A percentile compares a stretch with the other conserved stretches of the same genome.
These are phyloP conservation scores for Aphrophora alni DNA, from an alignment of 2,888 invertebrate genomes.

Conservation along the genomic window DNA sequence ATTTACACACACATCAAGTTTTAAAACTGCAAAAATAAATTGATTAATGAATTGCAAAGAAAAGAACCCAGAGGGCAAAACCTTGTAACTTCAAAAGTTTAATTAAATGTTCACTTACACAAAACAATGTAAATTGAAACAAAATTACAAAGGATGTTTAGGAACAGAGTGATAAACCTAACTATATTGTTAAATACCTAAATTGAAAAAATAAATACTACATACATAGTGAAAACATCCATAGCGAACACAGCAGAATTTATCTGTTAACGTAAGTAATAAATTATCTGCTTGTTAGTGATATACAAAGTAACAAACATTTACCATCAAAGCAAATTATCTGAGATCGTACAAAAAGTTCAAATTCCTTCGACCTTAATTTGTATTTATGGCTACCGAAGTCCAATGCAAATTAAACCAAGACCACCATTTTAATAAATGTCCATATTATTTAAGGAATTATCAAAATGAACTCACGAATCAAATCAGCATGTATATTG, in stretches of 20 bases:
- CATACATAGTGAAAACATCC: slow-evolving; percentile 7
- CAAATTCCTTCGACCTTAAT: neutral
- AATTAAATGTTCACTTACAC: neutral
- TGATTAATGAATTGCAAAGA: neutral
- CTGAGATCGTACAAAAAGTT: neutral
- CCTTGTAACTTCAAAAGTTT: too few relatives aligned
- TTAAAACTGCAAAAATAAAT: neutral
- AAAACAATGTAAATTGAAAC: too few relatives aligned
- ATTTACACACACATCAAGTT: neutral
- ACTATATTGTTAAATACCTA: neutral
- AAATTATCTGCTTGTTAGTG: neutral
- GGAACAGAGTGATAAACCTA: neutral
- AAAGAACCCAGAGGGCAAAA: too few relatives aligned
- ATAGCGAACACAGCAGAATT: neutral
- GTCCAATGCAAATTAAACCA: too few relatives aligned
- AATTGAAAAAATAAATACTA: neutral
- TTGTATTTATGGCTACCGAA: neutral
- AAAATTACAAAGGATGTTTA: neutral
- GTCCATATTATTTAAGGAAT: neutral
- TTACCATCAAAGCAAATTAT: neutral
- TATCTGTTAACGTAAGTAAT: neutral
- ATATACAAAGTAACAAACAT: neutral
- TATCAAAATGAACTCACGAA: neutral
- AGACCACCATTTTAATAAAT: neutral
- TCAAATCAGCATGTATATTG: neutral